Evolutionary conservation across 2,888 invertebrate species (phyloP), one percentile per base, ranked within the genome.

Genomic region (Argyresthia albistria): DNA sequence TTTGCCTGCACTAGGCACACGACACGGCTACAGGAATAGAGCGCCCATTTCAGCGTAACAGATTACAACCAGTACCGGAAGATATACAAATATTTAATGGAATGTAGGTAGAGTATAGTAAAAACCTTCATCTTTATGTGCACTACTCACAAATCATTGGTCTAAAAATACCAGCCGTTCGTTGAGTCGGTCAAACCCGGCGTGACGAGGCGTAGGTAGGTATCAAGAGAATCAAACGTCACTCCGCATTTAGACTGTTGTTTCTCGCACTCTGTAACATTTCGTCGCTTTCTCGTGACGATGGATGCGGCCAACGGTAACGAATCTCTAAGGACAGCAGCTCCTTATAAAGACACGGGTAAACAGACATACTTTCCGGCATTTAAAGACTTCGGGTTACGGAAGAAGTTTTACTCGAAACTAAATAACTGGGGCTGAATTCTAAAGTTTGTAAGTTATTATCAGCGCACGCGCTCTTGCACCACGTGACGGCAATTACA

Each of bases 191-290:
- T 50, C 50, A 50, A 50, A 42, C 16, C 43, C 14, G n/a, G 35
- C 16, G 50, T 50, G 37, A 49, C 49, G 39, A 25, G 25, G 49
- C 25, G 25, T 25, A 25, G 10, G 25, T 25, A 25, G 10, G 25
- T 43, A 43, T 43, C 43, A 36, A 51, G 51, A 11, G 36, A 51
- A 51, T 45, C 45, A 51, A 51, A 35, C 45, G 35, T 51, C 45
- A 35, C 35, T 35, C 25, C 43, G 43, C n/a, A 50, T 42, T 49
- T 49, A 49, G 49, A 49, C 37, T 37, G 49, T 54, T 56, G 56
- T 59, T 61, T 62, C 58, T 60, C 57, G 61, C 58, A 61, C 53
- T 62, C 56, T 43, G 55, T 57, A 56, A 54, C 58, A 56, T 60
- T 59, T 63, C 59, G 65, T 68, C 64, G 60, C 36, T 37, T 39